Percentiles rank a stretch among this genome's conserved stretches.
These are phyloP conservation scores for Gouania willdenowi DNA, from an alignment of 2,797 vertebrate genomes.

Conservation along the genomic window DNA sequence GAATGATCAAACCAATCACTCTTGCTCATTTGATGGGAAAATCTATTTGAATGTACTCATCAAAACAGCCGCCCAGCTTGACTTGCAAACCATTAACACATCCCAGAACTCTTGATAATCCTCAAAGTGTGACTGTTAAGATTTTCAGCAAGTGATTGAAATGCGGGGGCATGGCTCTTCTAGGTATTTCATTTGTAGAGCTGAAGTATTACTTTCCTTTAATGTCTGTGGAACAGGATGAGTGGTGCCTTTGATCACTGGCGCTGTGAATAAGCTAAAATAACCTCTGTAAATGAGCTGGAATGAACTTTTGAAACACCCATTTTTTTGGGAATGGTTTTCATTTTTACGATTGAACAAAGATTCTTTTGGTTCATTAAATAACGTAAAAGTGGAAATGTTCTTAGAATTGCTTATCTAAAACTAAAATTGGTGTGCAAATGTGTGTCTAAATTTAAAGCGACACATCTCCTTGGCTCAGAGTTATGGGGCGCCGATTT, in stretches of 20 bases:
- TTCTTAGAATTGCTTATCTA: no score
- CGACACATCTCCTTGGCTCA: no score
- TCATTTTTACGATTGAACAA: not conserved
- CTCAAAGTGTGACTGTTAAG: constrained; percentile 33
- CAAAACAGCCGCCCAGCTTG: constrained; percentile 31
- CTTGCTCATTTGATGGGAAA: constrained; percentile 43
- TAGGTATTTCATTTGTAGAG: constrained; percentile 60
- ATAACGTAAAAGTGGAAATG: constrained; percentile 12
- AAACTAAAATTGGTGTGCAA: no score
- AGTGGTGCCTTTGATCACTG: constrained; percentile 62
- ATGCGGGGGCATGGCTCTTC: constrained; percentile 45
- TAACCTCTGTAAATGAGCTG: constrained; percentile 35
- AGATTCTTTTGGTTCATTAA: not conserved
- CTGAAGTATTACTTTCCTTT: constrained; percentile 61
- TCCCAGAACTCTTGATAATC: constrained; percentile 44
- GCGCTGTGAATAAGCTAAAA: constrained; percentile 38
- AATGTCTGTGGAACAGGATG: constrained; percentile 44
- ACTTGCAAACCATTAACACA: constrained; percentile 57
- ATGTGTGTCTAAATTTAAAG: no score
- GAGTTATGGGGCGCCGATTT: no score
- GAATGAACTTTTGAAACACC: constrained; percentile 37
- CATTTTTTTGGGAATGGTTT: constrained; percentile 13
- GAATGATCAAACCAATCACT: constrained; percentile 38
- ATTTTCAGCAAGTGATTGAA: constrained; percentile 46
- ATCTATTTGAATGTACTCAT: constrained; percentile 47